phyloP scores from a whole-genome alignment of 2,888 invertebrate species.

The Papilio gigon region DNA sequence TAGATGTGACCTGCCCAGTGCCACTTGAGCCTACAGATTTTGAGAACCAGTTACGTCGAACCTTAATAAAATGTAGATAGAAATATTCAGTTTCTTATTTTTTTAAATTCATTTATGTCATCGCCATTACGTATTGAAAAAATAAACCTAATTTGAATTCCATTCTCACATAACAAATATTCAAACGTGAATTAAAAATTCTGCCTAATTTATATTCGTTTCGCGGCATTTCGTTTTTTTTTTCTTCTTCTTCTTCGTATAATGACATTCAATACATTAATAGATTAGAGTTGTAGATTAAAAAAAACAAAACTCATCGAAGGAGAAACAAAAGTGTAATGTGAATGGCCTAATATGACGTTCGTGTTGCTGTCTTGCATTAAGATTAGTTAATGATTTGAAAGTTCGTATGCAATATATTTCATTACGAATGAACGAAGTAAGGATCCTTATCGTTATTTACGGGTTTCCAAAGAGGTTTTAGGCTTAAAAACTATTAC shows the following conservation, averaged over 20 bases:
- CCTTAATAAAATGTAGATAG: neutral
- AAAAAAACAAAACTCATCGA: conserved; percentile 16
- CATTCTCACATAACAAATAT: conserved; percentile 22
- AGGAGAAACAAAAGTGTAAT: conserved; percentile 15
- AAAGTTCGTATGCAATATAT: conserved; percentile 20
- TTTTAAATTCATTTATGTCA: neutral
- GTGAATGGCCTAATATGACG: conserved; percentile 20
- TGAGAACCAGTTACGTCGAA: too few species aligned
- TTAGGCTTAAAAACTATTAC: conserved; percentile 1
- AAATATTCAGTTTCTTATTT: neutral
- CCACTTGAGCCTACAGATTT: too few species aligned
- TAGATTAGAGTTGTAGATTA: conserved; percentile 25
- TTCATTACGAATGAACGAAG: conserved; percentile 2
- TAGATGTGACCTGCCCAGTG: too few species aligned
- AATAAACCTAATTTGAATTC: conserved; percentile 18
- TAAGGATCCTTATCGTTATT: conserved; percentile 6
- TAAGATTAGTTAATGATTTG: conserved; percentile 29
- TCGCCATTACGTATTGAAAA: conserved; percentile 1
- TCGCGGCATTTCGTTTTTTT: conserved; percentile 20
- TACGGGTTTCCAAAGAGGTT: conserved; percentile 7
- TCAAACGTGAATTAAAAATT: conserved; percentile 18
- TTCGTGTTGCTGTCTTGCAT: conserved; percentile 10
- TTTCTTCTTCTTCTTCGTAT: conserved; percentile 10
- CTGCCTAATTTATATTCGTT: conserved; percentile 24
- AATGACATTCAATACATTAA: conserved; percentile 30